Evolutionary conservation across 2,113 vertebrate species (phyloP).

Genomic region (Indri indri): DNA sequence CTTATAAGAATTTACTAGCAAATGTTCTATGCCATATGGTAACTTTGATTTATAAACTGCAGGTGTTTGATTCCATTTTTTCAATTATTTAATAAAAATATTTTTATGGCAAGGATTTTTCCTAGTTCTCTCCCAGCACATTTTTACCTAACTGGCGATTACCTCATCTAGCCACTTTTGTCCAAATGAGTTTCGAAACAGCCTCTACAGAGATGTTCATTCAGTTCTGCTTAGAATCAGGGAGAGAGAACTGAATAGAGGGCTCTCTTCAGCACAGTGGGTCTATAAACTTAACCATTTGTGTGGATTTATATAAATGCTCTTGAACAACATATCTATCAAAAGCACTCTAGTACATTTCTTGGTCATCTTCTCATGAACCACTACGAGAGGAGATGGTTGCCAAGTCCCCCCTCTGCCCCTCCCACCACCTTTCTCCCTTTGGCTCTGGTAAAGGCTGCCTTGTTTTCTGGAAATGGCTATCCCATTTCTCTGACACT

Average conservation of each 20-base stretch:
- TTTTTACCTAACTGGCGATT: slow-evolving; percentile 24
- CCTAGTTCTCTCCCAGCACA: neutral
- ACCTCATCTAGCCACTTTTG: neutral
- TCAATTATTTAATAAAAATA: slow-evolving; percentile 71
- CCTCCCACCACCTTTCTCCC: neutral
- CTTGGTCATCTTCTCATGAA: neutral
- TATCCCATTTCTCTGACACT: neutral
- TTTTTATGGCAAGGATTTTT: slow-evolving; percentile 45
- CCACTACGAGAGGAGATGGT: neutral
- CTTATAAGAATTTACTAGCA: slow-evolving; percentile 67
- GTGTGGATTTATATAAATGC: neutral
- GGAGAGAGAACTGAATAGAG: neutral
- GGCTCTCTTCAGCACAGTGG: neutral
- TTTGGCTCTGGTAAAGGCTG: neutral
- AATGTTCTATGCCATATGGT: slow-evolving; percentile 55
- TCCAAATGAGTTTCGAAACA: neutral
- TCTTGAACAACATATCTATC: neutral
- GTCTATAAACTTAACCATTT: neutral
- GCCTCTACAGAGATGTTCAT: neutral
- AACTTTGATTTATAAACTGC: slow-evolving; percentile 72
- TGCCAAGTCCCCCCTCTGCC: neutral
- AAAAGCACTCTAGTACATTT: neutral
- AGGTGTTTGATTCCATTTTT: slow-evolving; percentile 69
- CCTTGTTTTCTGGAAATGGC: neutral
- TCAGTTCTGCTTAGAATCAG: neutral